Percentiles rank a stretch among this genome's conserved stretches.
phyloP scores from a whole-genome alignment of 2,113 vertebrate species.

The Carassius auratus region DNA sequence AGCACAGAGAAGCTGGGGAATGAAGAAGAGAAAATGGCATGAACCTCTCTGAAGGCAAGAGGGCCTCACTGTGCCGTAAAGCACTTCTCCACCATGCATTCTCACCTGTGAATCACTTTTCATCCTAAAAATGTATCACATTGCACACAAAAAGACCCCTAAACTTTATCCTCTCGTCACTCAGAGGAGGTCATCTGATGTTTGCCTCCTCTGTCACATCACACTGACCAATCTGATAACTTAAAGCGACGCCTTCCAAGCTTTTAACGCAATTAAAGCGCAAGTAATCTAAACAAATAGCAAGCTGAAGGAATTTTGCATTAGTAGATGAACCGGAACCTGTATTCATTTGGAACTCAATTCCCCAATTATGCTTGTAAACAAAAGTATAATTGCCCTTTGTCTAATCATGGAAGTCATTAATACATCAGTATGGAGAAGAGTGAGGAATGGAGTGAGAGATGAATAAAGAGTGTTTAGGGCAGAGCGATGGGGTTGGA shows the following conservation, averaged over 20 bases:
- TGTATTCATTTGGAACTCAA: constrained; percentile 80
- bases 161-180: neutral
- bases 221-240: constrained; percentile 50
- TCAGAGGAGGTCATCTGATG: constrained; percentile 25
- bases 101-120: neutral
- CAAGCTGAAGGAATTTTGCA: constrained; percentile 72
- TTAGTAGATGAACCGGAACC: constrained; percentile 78
- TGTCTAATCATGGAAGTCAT: constrained; percentile 78
- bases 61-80: neutral
- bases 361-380: constrained; percentile 79
- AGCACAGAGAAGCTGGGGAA: constrained; percentile 8
- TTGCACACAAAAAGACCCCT: neutral
- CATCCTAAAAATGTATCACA: neutral
- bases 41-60: neutral
- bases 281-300: constrained; percentile 64
- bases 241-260: constrained; percentile 68
- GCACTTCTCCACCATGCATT: neutral
- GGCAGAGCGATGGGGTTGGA: neutral
- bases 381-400: constrained; percentile 82
- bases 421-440: constrained; percentile 49
- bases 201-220: constrained; percentile 22
- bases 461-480: constrained; percentile 48
- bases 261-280: constrained; percentile 78
- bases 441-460: constrained; percentile 43
- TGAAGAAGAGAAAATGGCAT: neutral